These are phyloP conservation scores for Lutjanus argentimaculatus DNA, from an alignment of 2,797 vertebrate species.

Conservation along the genomic window DNA sequence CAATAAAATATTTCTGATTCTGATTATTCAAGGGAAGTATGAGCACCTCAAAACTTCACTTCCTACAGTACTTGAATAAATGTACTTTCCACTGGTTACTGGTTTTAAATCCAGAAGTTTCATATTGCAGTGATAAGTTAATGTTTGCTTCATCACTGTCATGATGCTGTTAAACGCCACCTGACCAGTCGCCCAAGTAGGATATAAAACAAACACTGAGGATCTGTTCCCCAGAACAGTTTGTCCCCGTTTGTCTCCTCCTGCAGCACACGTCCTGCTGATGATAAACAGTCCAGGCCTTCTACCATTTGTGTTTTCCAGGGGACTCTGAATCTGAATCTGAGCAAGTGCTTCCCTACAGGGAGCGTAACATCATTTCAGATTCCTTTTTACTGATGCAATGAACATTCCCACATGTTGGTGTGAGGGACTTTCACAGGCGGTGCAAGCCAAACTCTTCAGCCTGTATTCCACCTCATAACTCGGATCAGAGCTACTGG, in stretches of 20 bases:
- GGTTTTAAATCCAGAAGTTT: background rate
- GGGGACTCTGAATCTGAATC: conserved; percentile 32
- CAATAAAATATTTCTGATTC: too few species aligned
- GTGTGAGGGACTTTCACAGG: conserved; percentile 50
- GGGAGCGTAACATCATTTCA: conserved; percentile 67
- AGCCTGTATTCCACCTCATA: background rate
- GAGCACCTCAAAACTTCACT: too few species aligned
- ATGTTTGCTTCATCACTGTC: background rate
- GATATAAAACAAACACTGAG: conserved; percentile 27
- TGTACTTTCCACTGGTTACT: background rate
- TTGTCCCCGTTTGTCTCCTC: conserved; percentile 31
- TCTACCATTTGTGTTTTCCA: conserved; percentile 40
- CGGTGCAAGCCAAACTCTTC: background rate
- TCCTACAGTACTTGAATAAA: background rate
- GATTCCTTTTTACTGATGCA: conserved; percentile 74
- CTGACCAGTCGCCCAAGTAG: background rate
- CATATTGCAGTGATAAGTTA: background rate
- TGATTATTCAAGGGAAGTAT: too few species aligned
- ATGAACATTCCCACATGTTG: conserved; percentile 71
- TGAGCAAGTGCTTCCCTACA: conserved; percentile 63
- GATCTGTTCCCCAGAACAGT: conserved; percentile 43
- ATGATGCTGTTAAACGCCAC: conserved; percentile 12
- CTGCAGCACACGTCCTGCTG: conserved; percentile 20
- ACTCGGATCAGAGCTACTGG: conserved; percentile 8
- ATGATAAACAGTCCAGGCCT: conserved; percentile 47